Percentiles rank a stretch among this genome's conserved stretches.
Evolutionary conservation across 2,113 vertebrate species (phyloP).

Genomic region (Columbina picui): DNA sequence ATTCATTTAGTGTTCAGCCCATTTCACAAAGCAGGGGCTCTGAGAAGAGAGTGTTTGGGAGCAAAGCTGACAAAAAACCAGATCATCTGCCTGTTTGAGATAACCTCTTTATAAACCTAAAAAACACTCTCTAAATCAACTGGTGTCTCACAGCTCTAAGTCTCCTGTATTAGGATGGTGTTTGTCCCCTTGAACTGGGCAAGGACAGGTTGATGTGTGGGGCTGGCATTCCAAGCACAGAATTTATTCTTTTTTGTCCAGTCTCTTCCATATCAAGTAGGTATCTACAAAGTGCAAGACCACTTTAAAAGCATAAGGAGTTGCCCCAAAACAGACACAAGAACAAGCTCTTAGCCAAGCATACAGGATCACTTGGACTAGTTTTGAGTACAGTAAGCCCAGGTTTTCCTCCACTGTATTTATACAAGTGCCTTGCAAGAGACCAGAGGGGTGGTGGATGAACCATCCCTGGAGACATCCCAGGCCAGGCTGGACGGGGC

Average conservation of each 20-base stretch:
- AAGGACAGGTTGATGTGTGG: neutral
- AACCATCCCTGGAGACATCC: too few species aligned
- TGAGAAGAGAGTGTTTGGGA: neutral
- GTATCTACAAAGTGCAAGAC: neutral
- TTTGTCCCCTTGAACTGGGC: neutral
- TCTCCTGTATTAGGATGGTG: neutral
- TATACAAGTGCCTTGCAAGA: neutral
- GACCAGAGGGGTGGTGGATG: neutral
- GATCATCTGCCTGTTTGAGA: neutral
- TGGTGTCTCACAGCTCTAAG: neutral
- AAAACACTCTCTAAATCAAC: neutral
- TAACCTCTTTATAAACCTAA: neutral
- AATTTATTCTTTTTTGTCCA: neutral
- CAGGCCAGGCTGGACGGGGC: too few species aligned
- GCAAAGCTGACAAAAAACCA: neutral
- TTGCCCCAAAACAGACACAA: neutral
- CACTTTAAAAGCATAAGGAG: neutral
- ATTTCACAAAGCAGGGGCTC: fast-evolving
- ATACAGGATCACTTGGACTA: neutral
- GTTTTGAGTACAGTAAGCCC: neutral
- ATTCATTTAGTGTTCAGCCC: neutral
- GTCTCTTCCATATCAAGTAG: neutral
- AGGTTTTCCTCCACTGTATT: neutral
- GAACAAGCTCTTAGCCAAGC: neutral
- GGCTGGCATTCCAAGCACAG: neutral